phyloP scores from a whole-genome alignment of 2,888 invertebrate species.

The Sarcophaga carnaria region DNA sequence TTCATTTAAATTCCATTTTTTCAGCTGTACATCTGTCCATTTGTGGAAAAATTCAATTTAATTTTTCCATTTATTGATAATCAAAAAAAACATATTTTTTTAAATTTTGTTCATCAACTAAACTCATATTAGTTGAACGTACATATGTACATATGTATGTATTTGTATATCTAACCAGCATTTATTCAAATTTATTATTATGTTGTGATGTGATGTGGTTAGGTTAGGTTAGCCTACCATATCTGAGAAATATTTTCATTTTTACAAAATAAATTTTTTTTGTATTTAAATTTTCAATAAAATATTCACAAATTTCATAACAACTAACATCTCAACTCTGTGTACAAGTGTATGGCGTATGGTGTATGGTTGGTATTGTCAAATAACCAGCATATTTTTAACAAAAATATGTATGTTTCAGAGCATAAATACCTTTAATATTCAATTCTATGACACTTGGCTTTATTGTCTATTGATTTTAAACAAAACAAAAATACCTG shows the following conservation, averaged over 20 bases:
- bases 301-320: constrained; percentile 34
- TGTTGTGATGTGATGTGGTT: too few relatives aligned
- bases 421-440: constrained; percentile 35
- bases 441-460: constrained; percentile 56
- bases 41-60: not conserved
- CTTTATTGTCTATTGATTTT: constrained; percentile 50
- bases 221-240: too few relatives aligned
- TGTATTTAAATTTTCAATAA: constrained; percentile 31
- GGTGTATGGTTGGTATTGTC: constrained; percentile 25
- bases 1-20: too few relatives aligned
- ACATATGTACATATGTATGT: too few relatives aligned
- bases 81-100: too few relatives aligned
- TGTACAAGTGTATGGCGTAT: not conserved
- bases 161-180: too few relatives aligned
- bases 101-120: not conserved
- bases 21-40: too few relatives aligned
- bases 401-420: constrained; percentile 15
- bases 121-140: too few relatives aligned
- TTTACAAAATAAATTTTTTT: not conserved
- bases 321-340: not conserved
- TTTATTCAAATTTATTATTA: too few relatives aligned
- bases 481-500: not conserved
- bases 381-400: constrained; percentile 53
- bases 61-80: not conserved
- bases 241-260: too few relatives aligned